Percentiles rank a stretch among this genome's conserved stretches.
Evolutionary conservation across 2,888 invertebrate genomes (phyloP).

Genomic region (Ceramica pisi): DNA sequence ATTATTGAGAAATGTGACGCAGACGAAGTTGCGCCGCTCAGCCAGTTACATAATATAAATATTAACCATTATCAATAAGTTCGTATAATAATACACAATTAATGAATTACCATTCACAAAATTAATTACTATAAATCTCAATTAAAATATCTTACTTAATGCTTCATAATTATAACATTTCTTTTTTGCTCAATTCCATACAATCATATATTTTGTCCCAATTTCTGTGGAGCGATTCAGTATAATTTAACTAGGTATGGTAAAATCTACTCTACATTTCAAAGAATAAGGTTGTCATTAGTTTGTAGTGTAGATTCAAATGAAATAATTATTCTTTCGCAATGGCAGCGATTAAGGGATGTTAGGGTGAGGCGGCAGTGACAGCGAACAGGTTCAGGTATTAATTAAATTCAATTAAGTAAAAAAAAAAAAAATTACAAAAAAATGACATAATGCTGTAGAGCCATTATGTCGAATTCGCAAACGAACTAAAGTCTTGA

Average conservation of each 20-base stretch:
- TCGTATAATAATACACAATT: not conserved
- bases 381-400: slow-evolving; percentile 8
- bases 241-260: not conserved
- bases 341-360: slow-evolving; percentile 63
- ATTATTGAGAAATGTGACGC: too few species aligned
- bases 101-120: slow-evolving; percentile 20
- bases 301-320: slow-evolving; percentile 23
- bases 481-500: too few species aligned
- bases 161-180: slow-evolving; percentile 27
- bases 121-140: slow-evolving; percentile 48
- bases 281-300: not conserved
- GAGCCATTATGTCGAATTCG: too few species aligned
- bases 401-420: not conserved
- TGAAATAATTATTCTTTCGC: slow-evolving; percentile 66
- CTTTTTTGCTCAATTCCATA: slow-evolving; percentile 22
- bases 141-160: slow-evolving; percentile 44
- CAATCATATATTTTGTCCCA: slow-evolving; percentile 23
- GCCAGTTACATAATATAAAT: too few species aligned
- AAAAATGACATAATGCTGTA: too few species aligned
- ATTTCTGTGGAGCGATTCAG: slow-evolving; percentile 37
- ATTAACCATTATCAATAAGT: not conserved
- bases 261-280: not conserved
- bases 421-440: not conserved
- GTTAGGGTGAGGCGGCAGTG: slow-evolving; percentile 45
- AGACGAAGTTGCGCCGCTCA: not conserved